These are phyloP conservation scores for Drosophila rubida DNA, from an alignment of 2,888 invertebrate species.

Conservation along the genomic window DNA sequence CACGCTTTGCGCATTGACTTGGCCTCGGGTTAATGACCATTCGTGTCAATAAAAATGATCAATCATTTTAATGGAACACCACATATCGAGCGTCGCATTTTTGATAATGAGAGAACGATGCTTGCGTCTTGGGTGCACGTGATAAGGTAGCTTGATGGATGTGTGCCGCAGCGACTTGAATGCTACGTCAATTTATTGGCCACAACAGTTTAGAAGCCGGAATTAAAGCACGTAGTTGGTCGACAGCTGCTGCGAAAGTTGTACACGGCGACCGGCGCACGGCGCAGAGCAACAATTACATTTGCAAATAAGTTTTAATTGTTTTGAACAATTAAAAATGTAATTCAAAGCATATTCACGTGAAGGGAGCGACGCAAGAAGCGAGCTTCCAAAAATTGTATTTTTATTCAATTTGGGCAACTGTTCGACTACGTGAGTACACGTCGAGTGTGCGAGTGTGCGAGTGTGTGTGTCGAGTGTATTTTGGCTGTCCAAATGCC, in stretches of 20 bases:
- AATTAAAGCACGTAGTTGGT: conserved; percentile 63
- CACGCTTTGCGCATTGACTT: neutral
- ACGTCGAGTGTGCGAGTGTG: conserved; percentile 9
- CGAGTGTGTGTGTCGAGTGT: conserved; percentile 7
- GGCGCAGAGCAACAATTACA: conserved; percentile 42
- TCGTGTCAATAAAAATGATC: conserved; percentile 75
- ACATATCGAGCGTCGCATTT: conserved; percentile 1
- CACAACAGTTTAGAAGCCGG: conserved; percentile 27
- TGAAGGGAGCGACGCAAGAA: conserved; percentile 15
- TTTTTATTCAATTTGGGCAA: conserved; percentile 70
- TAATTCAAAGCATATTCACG: conserved; percentile 63
- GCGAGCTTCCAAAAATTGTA: conserved; percentile 30
- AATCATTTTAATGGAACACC: conserved; percentile 54
- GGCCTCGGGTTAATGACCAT: conserved; percentile 47
- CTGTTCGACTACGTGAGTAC: conserved; percentile 55
- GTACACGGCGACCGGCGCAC: too few relatives aligned
- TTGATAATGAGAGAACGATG: conserved; percentile 10
- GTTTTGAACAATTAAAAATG: conserved; percentile 79
- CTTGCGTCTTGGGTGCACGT: conserved; percentile 20
- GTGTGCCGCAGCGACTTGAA: conserved; percentile 33
- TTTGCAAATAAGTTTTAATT: conserved; percentile 78
- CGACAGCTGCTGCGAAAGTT: conserved; percentile 60
- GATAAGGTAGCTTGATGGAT: conserved; percentile 43
- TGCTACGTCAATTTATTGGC: conserved; percentile 27
- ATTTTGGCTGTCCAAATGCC: conserved; percentile 34